Conservation (phyloP, 1,140 invertebrate genomes). For the Ruditapes philippinarum region DNA sequence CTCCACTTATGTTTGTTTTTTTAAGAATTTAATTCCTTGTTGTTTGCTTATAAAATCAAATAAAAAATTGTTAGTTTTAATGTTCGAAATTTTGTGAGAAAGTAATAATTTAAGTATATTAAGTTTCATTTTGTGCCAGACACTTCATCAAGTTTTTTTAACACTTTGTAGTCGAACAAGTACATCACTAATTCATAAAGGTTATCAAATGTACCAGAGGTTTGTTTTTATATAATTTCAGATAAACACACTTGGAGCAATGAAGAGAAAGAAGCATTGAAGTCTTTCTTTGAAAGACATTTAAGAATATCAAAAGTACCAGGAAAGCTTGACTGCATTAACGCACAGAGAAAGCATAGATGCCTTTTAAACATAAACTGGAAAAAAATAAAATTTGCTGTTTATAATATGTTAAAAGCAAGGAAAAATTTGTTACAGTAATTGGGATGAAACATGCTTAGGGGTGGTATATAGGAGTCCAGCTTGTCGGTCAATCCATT, state of each 20-base stretch:
- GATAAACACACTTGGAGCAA: slow-evolving; percentile 59
- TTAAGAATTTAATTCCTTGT: slow-evolving; percentile 9
- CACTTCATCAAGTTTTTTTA: slow-evolving; percentile 26
- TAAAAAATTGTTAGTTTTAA: slow-evolving; percentile 36
- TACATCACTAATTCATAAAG: no score
- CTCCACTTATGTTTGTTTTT: slow-evolving; percentile 6
- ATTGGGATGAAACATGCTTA: slow-evolving; percentile 8
- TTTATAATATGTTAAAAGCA: slow-evolving; percentile 58
- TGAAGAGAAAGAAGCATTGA: slow-evolving; percentile 45
- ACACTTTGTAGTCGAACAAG: slow-evolving; percentile 17
- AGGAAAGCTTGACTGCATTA: slow-evolving; percentile 53
- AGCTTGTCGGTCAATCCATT: no score
- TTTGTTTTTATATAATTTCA: no score
- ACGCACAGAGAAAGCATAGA: slow-evolving; percentile 45
- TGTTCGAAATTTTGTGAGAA: slow-evolving; percentile 2
- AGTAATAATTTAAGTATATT: no score
- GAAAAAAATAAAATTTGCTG: slow-evolving; percentile 56
- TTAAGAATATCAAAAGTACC: slow-evolving; percentile 42
- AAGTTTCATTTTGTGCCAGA: slow-evolving; percentile 4
- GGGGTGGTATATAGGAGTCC: no score
- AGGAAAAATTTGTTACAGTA: slow-evolving; percentile 52
- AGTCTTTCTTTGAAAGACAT: slow-evolving; percentile 46
- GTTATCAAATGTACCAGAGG: no score
- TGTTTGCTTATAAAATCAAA: not conserved
- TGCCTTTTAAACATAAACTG: slow-evolving; percentile 46